Evolutionary conservation across 2,113 vertebrate species (phyloP), one percentile per base, ranked within the genome.

Genomic region (Choloepus hoffmanni): DNA sequence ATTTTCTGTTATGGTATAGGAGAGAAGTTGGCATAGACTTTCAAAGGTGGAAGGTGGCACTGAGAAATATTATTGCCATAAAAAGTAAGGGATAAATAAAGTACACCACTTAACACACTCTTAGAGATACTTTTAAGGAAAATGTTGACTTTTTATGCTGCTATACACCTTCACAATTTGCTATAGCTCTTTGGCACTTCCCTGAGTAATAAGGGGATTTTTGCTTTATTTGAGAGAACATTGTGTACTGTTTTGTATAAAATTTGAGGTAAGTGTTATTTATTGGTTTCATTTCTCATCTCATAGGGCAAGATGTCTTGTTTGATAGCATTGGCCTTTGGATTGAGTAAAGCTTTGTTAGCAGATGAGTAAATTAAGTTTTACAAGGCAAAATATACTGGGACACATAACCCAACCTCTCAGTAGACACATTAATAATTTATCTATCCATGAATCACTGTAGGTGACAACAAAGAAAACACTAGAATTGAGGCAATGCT

Each of bases 281-380:
- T 89, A 92, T 97, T 87, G n/a, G 15, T 94, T 94, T 97, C 58
- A 78, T 90, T 90, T 92, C 45, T 63, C 86, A 95, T 88, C 53
- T 36, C 28, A 36, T 58, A 19, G 8, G 87, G 15, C 1, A 43
- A 48, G 36, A 91, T 63, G 11, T 6, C 81, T 70, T 85, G 23
- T 62, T 88, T 95, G 89, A 95, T 45, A 89, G 86, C 60, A 65
- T 9, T 88, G 67, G 85, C 90, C 72, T 95, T 96, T 36, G 13
- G 14, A 26, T 63, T 90, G 77, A 95, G 18, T 92, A 89, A 78
- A 50, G 50, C 36, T 79, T 96, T 53, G 92, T 95, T 95, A 89
- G 13, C 23, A 88, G 26, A 90, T 92, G n/a, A 82, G 77, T 87
- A 93, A 91, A 81, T 72, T 55, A 11, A 79, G 19, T n/a, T 81